Evolutionary conservation across 2,888 invertebrate genomes (phyloP), one percentile per base, ranked within the genome.

Genomic region (Sarcophaga variegata): DNA sequence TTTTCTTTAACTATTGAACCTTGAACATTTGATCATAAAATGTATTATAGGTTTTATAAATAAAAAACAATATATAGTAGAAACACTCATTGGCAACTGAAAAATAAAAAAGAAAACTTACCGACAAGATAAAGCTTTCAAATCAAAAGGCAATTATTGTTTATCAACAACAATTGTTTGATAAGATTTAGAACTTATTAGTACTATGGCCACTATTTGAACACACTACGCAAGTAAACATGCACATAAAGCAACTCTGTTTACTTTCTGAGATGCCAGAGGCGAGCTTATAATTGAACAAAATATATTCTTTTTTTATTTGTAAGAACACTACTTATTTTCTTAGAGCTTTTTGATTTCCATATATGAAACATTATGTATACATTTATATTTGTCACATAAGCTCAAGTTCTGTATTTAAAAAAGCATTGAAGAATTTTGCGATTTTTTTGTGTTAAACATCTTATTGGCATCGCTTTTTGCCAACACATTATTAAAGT

Each of bases 21-120:
- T 84, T 84, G 84, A 72, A 67, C 84, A 62, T 71, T 67, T 77
- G 76, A 67, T 67, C 79, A 78, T 59, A 27, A 62, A 20, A 20
- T 66, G 45, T 47, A n/a, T 45, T 45, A 27, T 82, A 37, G 63
- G 11, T 37, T 63, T 77, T 22, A 14, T 71, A 45, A 45, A 66
- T 27, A 70, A 49, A 20, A 27, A 25, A 49, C 11, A 72, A 54
- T 3, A 49, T 2, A 47, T 20, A 3, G 45, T 54, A 66, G 60
- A 20, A 14, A 14, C 17, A 54, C 4, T 14, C 37, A 75, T 76
- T 59, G 63, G 63, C 20, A 60, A 78, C 20, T 60, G 71, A 49
- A n/a, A 82, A 14, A 54, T 54, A 81, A 59, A 12, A 82, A 14
- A 54, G 12, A 75, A 59, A 75, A 49, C 59, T 47, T 72, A 72